Evolutionary conservation across 1,140 invertebrate species (phyloP).

Genomic region (Sminthurides bifidus): DNA sequence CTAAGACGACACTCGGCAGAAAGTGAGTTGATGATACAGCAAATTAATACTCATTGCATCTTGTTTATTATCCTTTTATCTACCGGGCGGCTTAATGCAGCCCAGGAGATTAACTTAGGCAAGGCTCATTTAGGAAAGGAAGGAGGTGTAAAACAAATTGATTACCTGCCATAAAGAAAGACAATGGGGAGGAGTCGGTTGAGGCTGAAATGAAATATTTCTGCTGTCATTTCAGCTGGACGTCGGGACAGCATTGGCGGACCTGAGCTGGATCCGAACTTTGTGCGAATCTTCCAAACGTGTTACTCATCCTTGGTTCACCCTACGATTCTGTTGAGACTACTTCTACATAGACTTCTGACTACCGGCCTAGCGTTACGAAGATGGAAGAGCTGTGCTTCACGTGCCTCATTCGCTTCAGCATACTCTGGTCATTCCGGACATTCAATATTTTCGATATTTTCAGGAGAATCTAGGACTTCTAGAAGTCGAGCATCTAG

Average conservation of each 20-base stretch:
- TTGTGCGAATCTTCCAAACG: slow-evolving; percentile 38
- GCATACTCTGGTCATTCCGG: slow-evolving; percentile 33
- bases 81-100: too few relatives aligned
- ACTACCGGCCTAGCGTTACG: slow-evolving; percentile 40
- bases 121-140: too few relatives aligned
- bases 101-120: too few relatives aligned
- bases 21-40: slow-evolving; percentile 15
- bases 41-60: background rate
- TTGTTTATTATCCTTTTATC: background rate
- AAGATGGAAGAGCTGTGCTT: slow-evolving; percentile 41
- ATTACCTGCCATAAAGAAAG: too few relatives aligned
- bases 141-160: background rate
- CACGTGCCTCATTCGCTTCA: slow-evolving; percentile 37
- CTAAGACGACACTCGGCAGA: slow-evolving; percentile 30
- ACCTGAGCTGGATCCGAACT: slow-evolving; percentile 32
- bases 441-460: slow-evolving; percentile 30
- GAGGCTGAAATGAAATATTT: background rate
- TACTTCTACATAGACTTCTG: slow-evolving; percentile 48
- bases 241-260: slow-evolving; percentile 31
- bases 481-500: slow-evolving; percentile 37
- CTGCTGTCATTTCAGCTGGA: slow-evolving; percentile 17
- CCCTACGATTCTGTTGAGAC: slow-evolving; percentile 47
- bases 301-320: slow-evolving; percentile 45
- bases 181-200: background rate
- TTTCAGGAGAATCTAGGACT: slow-evolving; percentile 31